Evolutionary conservation across 1,140 invertebrate species (phyloP), one percentile per base, ranked within the genome.

Genomic region (Anadara kagoshimensis): DNA sequence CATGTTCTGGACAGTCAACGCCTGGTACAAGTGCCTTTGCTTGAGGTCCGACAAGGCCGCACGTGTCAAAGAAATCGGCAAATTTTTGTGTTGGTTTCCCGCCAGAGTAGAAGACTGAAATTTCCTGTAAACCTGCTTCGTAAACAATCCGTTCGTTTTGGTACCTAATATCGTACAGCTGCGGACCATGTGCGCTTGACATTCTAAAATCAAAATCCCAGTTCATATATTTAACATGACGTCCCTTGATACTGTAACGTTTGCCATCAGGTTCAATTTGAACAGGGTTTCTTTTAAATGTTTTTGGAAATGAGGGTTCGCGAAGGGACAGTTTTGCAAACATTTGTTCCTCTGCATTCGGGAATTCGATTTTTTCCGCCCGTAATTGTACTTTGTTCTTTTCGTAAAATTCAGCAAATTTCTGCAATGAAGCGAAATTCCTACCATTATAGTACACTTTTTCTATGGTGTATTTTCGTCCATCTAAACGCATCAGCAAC

Each of bases 191-290:
- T 22, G 78, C 62, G 20, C 73, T 63, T 4, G 78, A 80, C 77
- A 85, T 80, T 58, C 82, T 65, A 69, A 82, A 79, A 54, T 85
- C 68, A 64, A 87, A 87, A 7, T 78, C 59, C 86, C 86, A 87
- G 14, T 71, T 69, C 76, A 83, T 73, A 54, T 85, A 87, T 53
- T 76, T 66, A 2, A 87, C 75, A 22, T 81, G 72, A 0, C 69
- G 64, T 14, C 80, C 77, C 12, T 76, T 67, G 1, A 87, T 62
- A 12, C 57, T 76, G 75, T 84, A 87, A 41, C 85, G 58, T 63
- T 81, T 80, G 11, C 85, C 85, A 47, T 85, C 81, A n/a, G 84
- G 85, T 53, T 83, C 81, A 45, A 75, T 65, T 24, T 71, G 72
- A n/a, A 44, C 47, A 0, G 79, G 79, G 45, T 73, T 73, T 24